These are phyloP conservation scores for Drosophila suboccidentalis DNA, from an alignment of 2,888 invertebrate genomes.

Conservation along the genomic window DNA sequence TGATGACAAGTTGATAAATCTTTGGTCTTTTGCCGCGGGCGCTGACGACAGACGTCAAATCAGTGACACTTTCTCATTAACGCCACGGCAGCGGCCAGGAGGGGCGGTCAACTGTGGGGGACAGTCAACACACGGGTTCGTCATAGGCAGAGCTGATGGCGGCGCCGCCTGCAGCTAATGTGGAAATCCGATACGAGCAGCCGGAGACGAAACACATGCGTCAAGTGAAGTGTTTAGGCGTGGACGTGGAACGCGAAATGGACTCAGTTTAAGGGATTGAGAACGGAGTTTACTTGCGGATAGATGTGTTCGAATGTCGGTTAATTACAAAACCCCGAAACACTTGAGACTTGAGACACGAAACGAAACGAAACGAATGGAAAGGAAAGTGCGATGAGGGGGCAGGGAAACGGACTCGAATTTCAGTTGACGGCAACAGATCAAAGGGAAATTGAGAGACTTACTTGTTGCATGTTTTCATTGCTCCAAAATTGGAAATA, in stretches of 20 bases:
- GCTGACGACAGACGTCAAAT: conserved; percentile 70
- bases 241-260: conserved; percentile 38
- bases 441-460: conserved; percentile 55
- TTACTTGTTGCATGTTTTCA: conserved; percentile 57
- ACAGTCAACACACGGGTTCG: conserved; percentile 1
- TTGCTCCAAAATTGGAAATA: conserved; percentile 44
- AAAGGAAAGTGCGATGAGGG: conserved; percentile 15
- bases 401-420: conserved; percentile 52
- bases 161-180: conserved; percentile 71
- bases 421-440: conserved; percentile 58
- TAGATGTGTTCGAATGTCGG: conserved; percentile 78
- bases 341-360: conserved; percentile 48
- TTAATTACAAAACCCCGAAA: conserved; percentile 78
- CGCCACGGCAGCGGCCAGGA: conserved; percentile 11
- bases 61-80: conserved; percentile 79
- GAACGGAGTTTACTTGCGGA: conserved; percentile 5
- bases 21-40: conserved; percentile 64
- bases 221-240: conserved; percentile 68
- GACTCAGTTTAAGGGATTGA: neutral
- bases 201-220: conserved; percentile 65
- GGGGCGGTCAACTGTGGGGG: conserved; percentile 38
- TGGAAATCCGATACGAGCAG: conserved; percentile 53
- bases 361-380: neutral
- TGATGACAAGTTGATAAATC: conserved; percentile 65
- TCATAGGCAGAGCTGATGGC: conserved; percentile 3